These are phyloP conservation scores for Clarias gariepinus DNA, from an alignment of 2,113 vertebrate genomes.

Conservation along the genomic window DNA sequence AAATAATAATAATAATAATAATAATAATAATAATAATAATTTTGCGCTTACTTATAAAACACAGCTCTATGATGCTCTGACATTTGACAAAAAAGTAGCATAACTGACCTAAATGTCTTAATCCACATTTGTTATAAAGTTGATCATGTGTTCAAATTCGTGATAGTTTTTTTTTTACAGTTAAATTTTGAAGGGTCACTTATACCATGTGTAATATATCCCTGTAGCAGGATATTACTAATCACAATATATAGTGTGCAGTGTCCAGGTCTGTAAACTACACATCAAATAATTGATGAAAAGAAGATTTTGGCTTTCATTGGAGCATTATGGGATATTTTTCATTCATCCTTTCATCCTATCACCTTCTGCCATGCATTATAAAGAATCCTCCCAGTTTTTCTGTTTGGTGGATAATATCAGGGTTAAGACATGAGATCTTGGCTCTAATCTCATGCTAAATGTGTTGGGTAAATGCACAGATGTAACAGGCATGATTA, in stretches of 20 bases:
- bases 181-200: neutral
- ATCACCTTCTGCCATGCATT: slow-evolving; percentile 3
- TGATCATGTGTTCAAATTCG: neutral
- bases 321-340: neutral
- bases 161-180: neutral
- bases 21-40: neutral
- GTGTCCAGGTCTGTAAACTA: neutral
- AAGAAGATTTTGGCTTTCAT: neutral
- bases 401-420: slow-evolving; percentile 40
- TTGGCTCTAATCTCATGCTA: slow-evolving; percentile 67
- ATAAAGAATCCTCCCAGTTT: slow-evolving; percentile 32
- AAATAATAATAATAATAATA: too few species aligned
- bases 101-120: neutral
- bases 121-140: neutral
- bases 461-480: slow-evolving; percentile 69
- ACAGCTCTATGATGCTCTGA: neutral
- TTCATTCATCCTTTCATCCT: neutral
- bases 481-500: slow-evolving; percentile 72
- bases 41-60: too few species aligned
- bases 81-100: neutral
- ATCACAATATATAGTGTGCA: neutral
- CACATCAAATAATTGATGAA: neutral
- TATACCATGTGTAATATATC: neutral
- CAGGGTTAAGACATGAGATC: slow-evolving; percentile 64
- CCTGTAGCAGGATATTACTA: neutral